These are phyloP conservation scores for Cryptus armator DNA, from an alignment of 2,888 invertebrate species.

Conservation along the genomic window DNA sequence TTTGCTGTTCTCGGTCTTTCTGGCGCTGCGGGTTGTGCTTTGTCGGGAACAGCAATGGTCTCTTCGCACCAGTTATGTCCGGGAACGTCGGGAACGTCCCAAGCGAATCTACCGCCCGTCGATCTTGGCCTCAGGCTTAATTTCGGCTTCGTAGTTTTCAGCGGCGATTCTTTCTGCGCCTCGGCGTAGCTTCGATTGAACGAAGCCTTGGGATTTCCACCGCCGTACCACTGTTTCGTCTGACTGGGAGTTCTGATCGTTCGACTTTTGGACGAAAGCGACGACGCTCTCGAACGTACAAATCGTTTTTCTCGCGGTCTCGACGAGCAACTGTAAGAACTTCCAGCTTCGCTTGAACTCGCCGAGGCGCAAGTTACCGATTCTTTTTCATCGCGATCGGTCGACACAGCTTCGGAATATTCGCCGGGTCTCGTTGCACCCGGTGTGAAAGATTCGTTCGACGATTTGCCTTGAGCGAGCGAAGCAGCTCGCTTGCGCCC, in stretches of 20 bases:
- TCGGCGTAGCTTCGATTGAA: conserved; percentile 64
- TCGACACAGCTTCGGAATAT: conserved; percentile 54
- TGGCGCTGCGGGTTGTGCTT: neutral
- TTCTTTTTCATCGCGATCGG: conserved; percentile 63
- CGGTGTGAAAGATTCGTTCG: conserved; percentile 49
- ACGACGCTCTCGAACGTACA: conserved; percentile 68
- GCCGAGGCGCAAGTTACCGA: conserved; percentile 69
- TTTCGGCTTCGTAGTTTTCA: conserved; percentile 44
- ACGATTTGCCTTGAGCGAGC: conserved; percentile 44
- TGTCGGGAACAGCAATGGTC: neutral
- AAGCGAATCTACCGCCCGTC: conserved; percentile 65
- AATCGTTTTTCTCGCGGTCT: conserved; percentile 64
- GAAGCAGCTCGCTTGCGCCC: conserved; percentile 34
- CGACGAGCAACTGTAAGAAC: conserved; percentile 68
- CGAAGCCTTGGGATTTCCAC: conserved; percentile 45
- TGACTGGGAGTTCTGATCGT: conserved; percentile 45
- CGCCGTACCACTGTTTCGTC: conserved; percentile 56
- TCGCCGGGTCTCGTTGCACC: conserved; percentile 21
- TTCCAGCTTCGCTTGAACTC: conserved; percentile 73
- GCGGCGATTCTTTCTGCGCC: neutral
- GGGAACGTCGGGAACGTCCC: conserved; percentile 68
- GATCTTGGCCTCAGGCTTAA: conserved; percentile 62
- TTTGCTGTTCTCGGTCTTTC: conserved; percentile 55
- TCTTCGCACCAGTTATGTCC: conserved; percentile 45
- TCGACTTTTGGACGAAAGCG: conserved; percentile 63